These are phyloP conservation scores for Pollimyrus isidori DNA, from an alignment of 2,113 vertebrate species.

Conservation along the genomic window DNA sequence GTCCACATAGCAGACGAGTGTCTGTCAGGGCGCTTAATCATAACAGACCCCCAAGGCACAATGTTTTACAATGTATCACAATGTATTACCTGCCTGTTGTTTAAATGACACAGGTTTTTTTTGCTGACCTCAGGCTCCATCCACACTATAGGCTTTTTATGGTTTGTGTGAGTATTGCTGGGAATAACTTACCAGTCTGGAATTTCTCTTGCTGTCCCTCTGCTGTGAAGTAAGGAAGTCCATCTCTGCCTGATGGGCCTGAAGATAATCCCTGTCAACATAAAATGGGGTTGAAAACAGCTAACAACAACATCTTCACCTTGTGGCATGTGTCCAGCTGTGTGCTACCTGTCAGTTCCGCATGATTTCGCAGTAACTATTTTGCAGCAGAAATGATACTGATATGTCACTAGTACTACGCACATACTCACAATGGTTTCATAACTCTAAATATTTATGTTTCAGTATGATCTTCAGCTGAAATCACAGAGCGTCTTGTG, in stretches of 20 bases:
- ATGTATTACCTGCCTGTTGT: neutral
- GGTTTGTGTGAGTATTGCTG: neutral
- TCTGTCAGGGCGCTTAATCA: neutral
- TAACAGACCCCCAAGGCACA: neutral
- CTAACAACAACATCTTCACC: neutral
- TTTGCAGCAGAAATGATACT: neutral
- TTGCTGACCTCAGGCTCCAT: neutral
- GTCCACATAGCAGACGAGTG: neutral
- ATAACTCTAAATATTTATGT: neutral
- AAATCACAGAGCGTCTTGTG: neutral
- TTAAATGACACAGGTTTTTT: neutral
- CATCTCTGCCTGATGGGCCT: constrained; percentile 78
- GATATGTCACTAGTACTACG: neutral
- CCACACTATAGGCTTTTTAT: neutral
- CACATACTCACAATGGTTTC: neutral
- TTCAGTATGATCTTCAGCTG: neutral
- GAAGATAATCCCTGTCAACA: constrained; percentile 70
- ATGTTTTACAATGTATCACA: too few relatives aligned
- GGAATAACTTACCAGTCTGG: constrained; percentile 75
- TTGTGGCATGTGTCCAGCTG: neutral
- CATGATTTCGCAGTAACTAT: neutral
- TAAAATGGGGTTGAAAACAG: neutral
- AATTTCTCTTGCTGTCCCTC: constrained; percentile 79
- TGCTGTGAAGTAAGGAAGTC: constrained; percentile 78
- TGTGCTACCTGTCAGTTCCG: neutral